phyloP scores from a whole-genome alignment of 2,113 vertebrate genomes.

The Ammodytes dubius region DNA sequence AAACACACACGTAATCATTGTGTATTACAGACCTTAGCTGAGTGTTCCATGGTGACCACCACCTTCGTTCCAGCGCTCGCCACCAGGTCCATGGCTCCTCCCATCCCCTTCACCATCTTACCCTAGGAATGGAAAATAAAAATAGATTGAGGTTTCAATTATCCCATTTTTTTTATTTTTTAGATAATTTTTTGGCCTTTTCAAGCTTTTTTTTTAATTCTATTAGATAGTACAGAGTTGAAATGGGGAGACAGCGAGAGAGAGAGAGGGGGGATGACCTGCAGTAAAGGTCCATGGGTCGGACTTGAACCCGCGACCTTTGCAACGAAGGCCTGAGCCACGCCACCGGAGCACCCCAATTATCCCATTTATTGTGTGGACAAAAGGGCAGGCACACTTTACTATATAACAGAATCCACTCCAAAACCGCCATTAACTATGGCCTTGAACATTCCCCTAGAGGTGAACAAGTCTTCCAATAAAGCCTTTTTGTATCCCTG shows the following conservation, averaged over 20 bases:
- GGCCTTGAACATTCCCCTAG: neutral
- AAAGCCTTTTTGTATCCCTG: neutral
- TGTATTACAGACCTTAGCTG: constrained; percentile 91
- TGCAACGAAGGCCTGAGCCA: too few relatives aligned
- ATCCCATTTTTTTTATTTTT: neutral
- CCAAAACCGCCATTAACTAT: neutral
- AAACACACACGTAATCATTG: neutral
- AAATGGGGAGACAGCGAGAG: too few relatives aligned
- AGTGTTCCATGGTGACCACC: constrained; percentile 98
- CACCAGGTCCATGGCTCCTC: constrained; percentile 98
- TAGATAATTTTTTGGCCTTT: too few relatives aligned
- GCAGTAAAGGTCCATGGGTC: too few relatives aligned
- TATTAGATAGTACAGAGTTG: too few relatives aligned
- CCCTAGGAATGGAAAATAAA: constrained; percentile 84
- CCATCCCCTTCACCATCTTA: constrained; percentile 99
- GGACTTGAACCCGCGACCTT: too few relatives aligned
- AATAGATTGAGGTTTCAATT: neutral
- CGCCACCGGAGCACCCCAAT: neutral
- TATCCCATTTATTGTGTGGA: neutral
- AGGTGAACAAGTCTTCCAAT: neutral
- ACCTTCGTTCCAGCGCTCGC: constrained; percentile 96
- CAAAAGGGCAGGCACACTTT: neutral
- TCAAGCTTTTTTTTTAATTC: too few relatives aligned
- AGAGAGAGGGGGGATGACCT: too few relatives aligned
- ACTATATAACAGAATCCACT: neutral